These are phyloP conservation scores for Magallana angulata DNA, from an alignment of 1,140 invertebrate genomes.

Conservation along the genomic window DNA sequence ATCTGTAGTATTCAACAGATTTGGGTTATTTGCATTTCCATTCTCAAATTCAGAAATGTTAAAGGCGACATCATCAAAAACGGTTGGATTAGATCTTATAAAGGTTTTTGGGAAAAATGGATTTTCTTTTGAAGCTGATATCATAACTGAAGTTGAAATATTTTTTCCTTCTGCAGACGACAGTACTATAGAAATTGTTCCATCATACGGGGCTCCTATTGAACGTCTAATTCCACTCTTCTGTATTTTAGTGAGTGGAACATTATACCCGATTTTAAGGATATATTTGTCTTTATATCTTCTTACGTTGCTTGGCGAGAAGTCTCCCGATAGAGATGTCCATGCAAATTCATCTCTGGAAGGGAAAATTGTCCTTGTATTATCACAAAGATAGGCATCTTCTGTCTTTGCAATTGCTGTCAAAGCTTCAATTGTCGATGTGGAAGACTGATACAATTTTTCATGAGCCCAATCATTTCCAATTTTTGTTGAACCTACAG, in stretches of 20 bases:
- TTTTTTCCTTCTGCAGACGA: constrained; percentile 13
- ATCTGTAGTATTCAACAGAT: no score
- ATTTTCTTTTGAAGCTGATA: constrained; percentile 26
- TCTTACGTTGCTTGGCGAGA: not conserved
- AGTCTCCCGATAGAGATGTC: not conserved
- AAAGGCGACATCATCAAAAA: no score
- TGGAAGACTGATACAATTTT: constrained; percentile 44
- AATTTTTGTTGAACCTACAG: constrained; percentile 46
- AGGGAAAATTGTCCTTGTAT: constrained; percentile 34
- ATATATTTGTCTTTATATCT: not conserved
- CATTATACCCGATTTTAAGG: constrained; percentile 46
- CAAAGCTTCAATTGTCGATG: constrained; percentile 29
- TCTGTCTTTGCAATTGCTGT: constrained; percentile 52
- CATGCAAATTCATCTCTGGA: not conserved
- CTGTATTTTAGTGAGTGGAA: constrained; percentile 37
- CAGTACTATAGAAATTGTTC: no score
- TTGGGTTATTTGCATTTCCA: no score
- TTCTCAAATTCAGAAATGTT: no score
- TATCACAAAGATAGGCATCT: constrained; percentile 21
- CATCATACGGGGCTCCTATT: not conserved
- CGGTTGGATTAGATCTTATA: not conserved
- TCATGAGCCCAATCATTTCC: constrained; percentile 43
- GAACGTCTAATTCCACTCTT: constrained; percentile 48
- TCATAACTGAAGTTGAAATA: constrained; percentile 45
- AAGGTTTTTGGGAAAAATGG: constrained; percentile 12